Percentiles rank a stretch among this genome's conserved stretches.
Evolutionary conservation across 2,113 vertebrate species (phyloP).

Genomic region (Petromus typicus): DNA sequence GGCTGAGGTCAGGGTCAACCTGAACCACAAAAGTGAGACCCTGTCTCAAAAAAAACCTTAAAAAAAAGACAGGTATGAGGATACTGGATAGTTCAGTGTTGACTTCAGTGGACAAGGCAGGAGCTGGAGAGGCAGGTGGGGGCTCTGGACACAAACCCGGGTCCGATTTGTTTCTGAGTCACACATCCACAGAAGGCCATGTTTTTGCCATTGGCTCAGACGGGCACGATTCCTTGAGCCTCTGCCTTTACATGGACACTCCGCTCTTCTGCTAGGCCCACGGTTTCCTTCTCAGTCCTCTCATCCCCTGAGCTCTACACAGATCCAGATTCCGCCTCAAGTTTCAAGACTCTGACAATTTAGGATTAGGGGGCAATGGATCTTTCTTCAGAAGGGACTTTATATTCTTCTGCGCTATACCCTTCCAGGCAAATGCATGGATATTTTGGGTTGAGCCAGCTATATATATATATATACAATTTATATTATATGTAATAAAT

Average conservation of each 20-base stretch:
- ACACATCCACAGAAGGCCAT: background rate
- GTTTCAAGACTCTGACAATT: background rate
- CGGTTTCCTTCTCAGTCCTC: background rate
- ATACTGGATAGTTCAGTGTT: background rate
- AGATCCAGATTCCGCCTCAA: background rate
- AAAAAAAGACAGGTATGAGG: background rate
- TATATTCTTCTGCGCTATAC: background rate
- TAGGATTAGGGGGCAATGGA: background rate
- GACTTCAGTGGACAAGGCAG: background rate
- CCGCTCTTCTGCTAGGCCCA: background rate
- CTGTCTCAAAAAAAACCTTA: too few relatives aligned
- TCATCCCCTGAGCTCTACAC: background rate
- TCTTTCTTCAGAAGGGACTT: slow-evolving; percentile 22
- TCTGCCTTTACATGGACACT: background rate
- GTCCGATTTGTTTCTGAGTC: background rate
- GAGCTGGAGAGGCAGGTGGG: background rate
- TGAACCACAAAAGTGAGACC: too few relatives aligned
- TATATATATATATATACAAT: background rate
- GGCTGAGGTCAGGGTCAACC: too few relatives aligned
- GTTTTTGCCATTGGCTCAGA: background rate
- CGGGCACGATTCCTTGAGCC: background rate
- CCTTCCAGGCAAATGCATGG: background rate
- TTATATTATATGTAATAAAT: too few relatives aligned
- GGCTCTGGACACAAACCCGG: background rate
- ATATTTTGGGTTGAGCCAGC: background rate